phyloP scores from a whole-genome alignment of 2,113 vertebrate species.

The Puma concolor region DNA sequence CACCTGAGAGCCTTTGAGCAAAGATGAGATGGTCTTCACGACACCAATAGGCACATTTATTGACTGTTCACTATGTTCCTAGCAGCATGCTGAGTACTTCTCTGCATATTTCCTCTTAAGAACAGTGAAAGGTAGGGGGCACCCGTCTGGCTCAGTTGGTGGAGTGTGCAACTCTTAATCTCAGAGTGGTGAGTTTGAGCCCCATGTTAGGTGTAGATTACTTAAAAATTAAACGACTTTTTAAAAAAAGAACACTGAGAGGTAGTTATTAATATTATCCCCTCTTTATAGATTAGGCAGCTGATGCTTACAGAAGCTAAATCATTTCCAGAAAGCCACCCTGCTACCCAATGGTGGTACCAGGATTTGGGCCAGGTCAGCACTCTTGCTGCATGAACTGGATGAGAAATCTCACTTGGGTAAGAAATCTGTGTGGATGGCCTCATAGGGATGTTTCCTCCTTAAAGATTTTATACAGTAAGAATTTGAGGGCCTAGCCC shows the following conservation, averaged over 20 bases:
- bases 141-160: background rate
- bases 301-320: background rate
- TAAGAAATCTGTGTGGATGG: background rate
- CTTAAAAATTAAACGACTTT: background rate
- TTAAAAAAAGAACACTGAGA: background rate
- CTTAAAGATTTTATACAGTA: background rate
- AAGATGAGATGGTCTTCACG: background rate
- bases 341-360: background rate
- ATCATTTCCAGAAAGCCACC: background rate
- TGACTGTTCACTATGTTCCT: background rate
- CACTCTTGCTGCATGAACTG: background rate
- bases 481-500: background rate
- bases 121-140: background rate
- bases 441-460: background rate
- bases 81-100: background rate
- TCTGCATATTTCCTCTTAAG: background rate
- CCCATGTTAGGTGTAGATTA: background rate
- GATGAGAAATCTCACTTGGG: background rate
- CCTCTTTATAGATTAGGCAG: background rate
- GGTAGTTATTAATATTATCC: background rate
- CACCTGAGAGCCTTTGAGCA: background rate
- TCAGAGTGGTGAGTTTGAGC: background rate
- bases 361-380: background rate
- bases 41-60: background rate
- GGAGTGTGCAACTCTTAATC: background rate